Base-by-base conservation (phyloP, 1,140 invertebrate genomes). In the Acyrthosiphon pisum region DNA sequence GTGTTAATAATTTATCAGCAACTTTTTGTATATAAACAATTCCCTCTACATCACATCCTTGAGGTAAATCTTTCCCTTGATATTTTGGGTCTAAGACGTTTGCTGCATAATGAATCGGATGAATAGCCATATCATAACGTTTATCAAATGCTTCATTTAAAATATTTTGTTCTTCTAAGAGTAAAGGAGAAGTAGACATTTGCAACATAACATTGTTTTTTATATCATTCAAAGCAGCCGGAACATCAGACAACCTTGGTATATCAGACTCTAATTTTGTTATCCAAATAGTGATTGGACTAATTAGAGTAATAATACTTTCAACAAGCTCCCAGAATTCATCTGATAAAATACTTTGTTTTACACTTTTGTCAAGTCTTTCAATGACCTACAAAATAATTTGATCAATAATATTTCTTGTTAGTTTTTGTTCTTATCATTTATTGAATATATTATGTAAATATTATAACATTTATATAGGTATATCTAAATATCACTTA, bases 161-260 rank as follows among this genome's bases (percentile, higher is more conserved):
- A 76, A 76, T 76, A 76, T 76, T 76, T 76, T 76, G 68, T 76
- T 76, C 68, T 76, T 76, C n/a, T 76, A 76, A 35, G n/a, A 76
- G n/a, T 76, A 76, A 76, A 76, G 68, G 68, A 76, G 68, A 76
- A 35, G 68, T 76, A 76, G 68, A 76, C 68, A 76, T 76, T n/a
- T 76, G 68, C 0, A 35, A 76, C 0, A 0, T 76, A 76, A 76
- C 2, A 76, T 11, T 76, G 0, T 76, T 76, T 76, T 76, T 18
- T 18, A 76, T 35, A n/a, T 76, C 68, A 35, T 76, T 76, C 6
- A 76, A 76, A n/a, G 68, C 68, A 76, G n/a, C 68, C n/a, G n/a
- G 68, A 76, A 76, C 68, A 18, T 76, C 68, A n/a, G 68, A 76
- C 30, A 76, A 20, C 68, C 30, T 76, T 76, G 56, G 56, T 26